These are phyloP conservation scores for Acanthurus lineatus DNA, from an alignment of 2,797 vertebrate genomes.

Conservation along the genomic window DNA sequence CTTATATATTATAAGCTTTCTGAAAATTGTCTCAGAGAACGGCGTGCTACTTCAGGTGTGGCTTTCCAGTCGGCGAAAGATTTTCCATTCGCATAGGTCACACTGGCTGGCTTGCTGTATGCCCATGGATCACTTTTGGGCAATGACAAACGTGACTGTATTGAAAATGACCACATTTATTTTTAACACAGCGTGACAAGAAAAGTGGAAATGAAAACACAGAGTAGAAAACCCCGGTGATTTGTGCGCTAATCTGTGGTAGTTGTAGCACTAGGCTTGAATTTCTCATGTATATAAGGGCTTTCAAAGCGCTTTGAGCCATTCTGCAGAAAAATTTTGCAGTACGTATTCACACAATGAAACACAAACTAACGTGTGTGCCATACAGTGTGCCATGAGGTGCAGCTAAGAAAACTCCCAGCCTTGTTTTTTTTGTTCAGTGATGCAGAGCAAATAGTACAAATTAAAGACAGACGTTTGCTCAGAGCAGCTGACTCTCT, in stretches of 20 bases:
- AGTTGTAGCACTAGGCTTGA: no score
- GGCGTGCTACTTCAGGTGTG: slow-evolving; percentile 60
- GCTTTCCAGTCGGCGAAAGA: slow-evolving; percentile 71
- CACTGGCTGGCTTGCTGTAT: slow-evolving; percentile 58
- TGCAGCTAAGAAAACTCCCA: slow-evolving; percentile 23
- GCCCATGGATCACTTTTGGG: slow-evolving; percentile 54
- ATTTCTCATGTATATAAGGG: background rate
- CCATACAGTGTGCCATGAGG: slow-evolving; percentile 36
- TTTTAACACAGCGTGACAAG: slow-evolving; percentile 59
- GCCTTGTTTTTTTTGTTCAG: slow-evolving; percentile 53
- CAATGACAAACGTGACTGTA: slow-evolving; percentile 66
- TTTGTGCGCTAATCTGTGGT: no score
- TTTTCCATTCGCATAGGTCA: slow-evolving; percentile 71
- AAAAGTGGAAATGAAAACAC: slow-evolving; percentile 59
- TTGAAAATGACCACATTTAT: slow-evolving; percentile 65
- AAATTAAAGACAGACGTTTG: slow-evolving; percentile 64
- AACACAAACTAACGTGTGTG: slow-evolving; percentile 41
- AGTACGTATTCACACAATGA: slow-evolving; percentile 23
- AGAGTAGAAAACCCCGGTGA: background rate
- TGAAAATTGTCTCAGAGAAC: slow-evolving; percentile 43
- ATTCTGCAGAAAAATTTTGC: slow-evolving; percentile 1
- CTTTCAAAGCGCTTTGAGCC: slow-evolving; percentile 25
- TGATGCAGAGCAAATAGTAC: slow-evolving; percentile 60
- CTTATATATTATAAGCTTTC: slow-evolving; percentile 55
- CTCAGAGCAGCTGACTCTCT: slow-evolving; percentile 48